Conservation (phyloP, 2,797 vertebrate genomes). For the Pseudotriccus pelzelni region DNA sequence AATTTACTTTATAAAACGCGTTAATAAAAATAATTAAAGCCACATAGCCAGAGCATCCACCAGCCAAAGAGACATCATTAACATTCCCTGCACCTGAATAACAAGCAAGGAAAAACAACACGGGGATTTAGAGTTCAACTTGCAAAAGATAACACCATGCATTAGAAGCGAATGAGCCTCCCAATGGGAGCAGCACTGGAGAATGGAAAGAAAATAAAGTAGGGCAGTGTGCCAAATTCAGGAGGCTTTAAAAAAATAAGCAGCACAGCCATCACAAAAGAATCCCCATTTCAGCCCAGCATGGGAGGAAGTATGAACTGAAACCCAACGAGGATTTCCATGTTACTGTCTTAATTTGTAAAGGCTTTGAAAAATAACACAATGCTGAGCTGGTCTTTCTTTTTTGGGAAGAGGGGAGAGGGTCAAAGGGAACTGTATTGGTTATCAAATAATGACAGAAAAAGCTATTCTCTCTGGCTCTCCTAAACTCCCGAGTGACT, state of each 20-base stretch:
- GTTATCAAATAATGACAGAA: constrained; percentile 74
- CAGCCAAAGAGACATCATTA: constrained; percentile 66
- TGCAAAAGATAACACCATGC: constrained; percentile 71
- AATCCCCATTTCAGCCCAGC: constrained; percentile 70
- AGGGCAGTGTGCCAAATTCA: constrained; percentile 73
- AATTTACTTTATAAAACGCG: constrained; percentile 53
- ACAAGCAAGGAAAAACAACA: constrained; percentile 70
- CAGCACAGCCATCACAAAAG: constrained; percentile 71
- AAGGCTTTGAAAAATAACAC: constrained; percentile 73
- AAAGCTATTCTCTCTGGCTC: constrained; percentile 68
- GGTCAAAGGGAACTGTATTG: constrained; percentile 71
- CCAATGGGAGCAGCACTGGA: constrained; percentile 68
- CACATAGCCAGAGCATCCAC: constrained; percentile 40
- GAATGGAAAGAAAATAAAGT: constrained; percentile 74
- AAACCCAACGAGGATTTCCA: constrained; percentile 71
- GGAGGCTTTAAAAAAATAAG: constrained; percentile 73
- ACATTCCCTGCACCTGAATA: constrained; percentile 72
- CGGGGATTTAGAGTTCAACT: constrained; percentile 71
- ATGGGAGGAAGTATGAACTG: constrained; percentile 73
- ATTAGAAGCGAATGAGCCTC: constrained; percentile 73
- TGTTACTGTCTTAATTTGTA: constrained; percentile 74
- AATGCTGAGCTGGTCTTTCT: constrained; percentile 70
- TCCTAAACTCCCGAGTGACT: constrained; percentile 67
- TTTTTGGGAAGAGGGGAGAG: constrained; percentile 67
- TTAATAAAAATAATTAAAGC: constrained; percentile 65